Conservation (phyloP, 2,888 invertebrate species). For the Chloromyia formosa region DNA sequence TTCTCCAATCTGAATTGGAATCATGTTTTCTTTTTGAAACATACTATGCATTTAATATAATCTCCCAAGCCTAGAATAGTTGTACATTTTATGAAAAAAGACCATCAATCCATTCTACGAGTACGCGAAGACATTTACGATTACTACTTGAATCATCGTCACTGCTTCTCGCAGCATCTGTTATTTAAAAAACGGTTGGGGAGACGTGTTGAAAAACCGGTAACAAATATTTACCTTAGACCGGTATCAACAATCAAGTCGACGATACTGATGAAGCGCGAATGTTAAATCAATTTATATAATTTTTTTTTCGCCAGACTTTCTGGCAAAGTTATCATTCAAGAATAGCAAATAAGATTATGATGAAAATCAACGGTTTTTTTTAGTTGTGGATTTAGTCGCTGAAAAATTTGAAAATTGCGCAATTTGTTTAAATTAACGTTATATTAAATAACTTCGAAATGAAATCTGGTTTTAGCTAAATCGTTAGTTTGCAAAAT, state of each 20-base stretch:
- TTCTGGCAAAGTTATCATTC: background rate
- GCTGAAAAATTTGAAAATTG: background rate
- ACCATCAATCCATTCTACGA: background rate
- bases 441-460: background rate
- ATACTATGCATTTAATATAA: too few species aligned
- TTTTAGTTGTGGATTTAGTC: background rate
- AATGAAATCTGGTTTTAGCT: too few species aligned
- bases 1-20: too few species aligned
- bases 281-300: slow-evolving; percentile 7
- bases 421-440: background rate
- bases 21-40: too few species aligned
- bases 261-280: background rate
- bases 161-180: background rate
- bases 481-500: too few species aligned
- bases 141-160: too few species aligned
- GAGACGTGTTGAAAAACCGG: slow-evolving; percentile 8
- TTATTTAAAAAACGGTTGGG: background rate
- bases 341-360: slow-evolving; percentile 1
- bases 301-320: background rate
- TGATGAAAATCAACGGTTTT: background rate
- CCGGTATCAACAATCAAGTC: slow-evolving; percentile 6
- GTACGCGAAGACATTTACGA: background rate
- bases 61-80: background rate
- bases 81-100: background rate
- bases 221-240: slow-evolving; percentile 16